Evolutionary conservation across 2,113 vertebrate species (phyloP).

Genomic region (Syrmaticus mikado): DNA sequence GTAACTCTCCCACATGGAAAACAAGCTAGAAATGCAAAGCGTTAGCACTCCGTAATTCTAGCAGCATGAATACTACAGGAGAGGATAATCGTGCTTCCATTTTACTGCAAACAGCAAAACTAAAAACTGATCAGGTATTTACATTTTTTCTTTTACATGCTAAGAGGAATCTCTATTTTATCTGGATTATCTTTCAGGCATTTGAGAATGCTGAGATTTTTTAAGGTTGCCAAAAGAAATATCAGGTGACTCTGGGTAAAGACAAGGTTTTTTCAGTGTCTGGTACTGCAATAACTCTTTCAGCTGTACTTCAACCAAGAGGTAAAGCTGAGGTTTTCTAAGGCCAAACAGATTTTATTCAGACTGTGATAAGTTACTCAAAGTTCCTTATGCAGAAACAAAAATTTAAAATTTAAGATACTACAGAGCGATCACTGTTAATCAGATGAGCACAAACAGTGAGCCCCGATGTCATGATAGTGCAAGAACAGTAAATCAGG

Average conservation of each 20-base stretch:
- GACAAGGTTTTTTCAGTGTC: neutral
- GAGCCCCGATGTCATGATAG: neutral
- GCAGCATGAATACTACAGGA: neutral
- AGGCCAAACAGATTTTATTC: neutral
- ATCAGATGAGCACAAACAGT: neutral
- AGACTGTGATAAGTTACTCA: neutral
- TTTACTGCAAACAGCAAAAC: neutral
- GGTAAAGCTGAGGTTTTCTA: neutral
- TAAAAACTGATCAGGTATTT: fast-evolving
- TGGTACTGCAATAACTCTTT: neutral
- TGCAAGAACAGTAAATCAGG: neutral
- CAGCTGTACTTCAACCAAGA: neutral
- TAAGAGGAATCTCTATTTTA: neutral
- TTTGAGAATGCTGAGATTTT: neutral
- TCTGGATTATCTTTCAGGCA: neutral
- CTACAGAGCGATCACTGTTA: neutral
- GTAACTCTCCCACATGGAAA: neutral
- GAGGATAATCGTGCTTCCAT: neutral
- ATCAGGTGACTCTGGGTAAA: neutral
- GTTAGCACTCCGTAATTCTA: neutral
- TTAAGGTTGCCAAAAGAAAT: neutral
- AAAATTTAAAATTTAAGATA: neutral
- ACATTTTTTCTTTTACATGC: neutral
- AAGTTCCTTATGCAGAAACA: neutral
- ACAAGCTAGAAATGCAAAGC: neutral